Percentiles rank a stretch among this genome's conserved stretches.
These are phyloP conservation scores for Phoxinus dragarum DNA, from an alignment of 2,797 vertebrate species.

Conservation along the genomic window DNA sequence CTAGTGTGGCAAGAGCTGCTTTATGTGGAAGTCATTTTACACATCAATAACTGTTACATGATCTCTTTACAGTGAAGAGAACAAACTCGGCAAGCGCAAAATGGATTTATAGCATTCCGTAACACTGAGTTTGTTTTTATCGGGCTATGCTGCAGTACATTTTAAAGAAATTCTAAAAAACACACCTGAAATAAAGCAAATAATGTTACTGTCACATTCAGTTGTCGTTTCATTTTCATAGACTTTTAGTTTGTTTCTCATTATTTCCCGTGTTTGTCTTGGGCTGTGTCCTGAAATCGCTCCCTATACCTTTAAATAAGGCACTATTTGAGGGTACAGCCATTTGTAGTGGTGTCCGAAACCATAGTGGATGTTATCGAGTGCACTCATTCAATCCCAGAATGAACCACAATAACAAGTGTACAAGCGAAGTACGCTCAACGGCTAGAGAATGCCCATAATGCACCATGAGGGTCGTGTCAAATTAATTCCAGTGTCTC, in stretches of 20 bases:
- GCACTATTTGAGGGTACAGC: not conserved
- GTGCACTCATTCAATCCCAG: not conserved
- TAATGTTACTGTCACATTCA: not conserved
- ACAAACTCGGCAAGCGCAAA: not conserved
- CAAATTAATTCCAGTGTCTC: not conserved
- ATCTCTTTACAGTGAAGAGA: not conserved
- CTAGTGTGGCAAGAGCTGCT: not conserved
- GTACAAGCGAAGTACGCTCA: not conserved
- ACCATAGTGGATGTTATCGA: not conserved
- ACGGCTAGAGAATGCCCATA: not conserved
- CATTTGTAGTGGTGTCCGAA: not conserved
- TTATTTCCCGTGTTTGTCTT: not conserved
- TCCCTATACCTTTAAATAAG: not conserved
- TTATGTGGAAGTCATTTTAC: slow-evolving; percentile 17
- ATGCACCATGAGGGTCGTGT: not conserved
- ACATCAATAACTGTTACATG: slow-evolving; percentile 4
- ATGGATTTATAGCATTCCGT: not conserved
- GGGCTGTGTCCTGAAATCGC: not conserved
- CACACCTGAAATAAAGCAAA: not conserved
- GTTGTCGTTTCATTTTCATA: not conserved
- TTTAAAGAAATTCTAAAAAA: not conserved
- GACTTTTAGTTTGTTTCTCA: not conserved
- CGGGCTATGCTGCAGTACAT: not conserved
- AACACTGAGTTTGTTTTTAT: not conserved
- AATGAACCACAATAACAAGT: not conserved